phyloP scores from a whole-genome alignment of 1,140 invertebrate species.

The Achroia grisella region DNA sequence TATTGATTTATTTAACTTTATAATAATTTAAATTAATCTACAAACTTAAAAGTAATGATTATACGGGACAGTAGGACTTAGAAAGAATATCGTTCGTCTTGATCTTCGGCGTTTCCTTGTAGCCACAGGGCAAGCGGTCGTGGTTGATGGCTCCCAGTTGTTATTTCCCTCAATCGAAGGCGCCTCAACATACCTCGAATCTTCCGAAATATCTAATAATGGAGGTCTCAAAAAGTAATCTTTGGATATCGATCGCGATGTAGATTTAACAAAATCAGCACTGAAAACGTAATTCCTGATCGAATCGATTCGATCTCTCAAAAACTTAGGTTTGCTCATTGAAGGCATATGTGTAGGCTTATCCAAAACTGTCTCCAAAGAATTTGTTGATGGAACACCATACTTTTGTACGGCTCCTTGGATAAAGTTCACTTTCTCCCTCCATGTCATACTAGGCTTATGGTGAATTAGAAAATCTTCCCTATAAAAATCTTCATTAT shows the following conservation, averaged over 20 bases:
- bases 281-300: constrained; percentile 31
- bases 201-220: background rate
- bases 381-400: too few species aligned
- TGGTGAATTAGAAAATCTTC: constrained; percentile 16
- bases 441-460: constrained; percentile 13
- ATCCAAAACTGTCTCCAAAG: background rate
- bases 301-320: constrained; percentile 35
- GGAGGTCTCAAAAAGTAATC: background rate
- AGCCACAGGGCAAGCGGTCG: background rate
- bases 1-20: constrained; percentile 7
- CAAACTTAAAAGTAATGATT: constrained; percentile 37
- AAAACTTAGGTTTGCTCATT: constrained; percentile 24
- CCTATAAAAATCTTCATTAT: constrained; percentile 22
- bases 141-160: constrained; percentile 8
- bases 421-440: constrained; percentile 22
- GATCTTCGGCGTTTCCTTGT: constrained; percentile 5
- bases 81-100: constrained; percentile 50
- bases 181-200: background rate
- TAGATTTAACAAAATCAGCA: constrained; percentile 4
- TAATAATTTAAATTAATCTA: constrained; percentile 5
- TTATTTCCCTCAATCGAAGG: background rate
- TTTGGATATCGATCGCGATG: background rate
- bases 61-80: constrained; percentile 53
- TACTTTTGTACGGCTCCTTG: constrained; percentile 10
- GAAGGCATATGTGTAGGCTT: background rate